Conservation (phyloP, 1,140 invertebrate genomes). For the Mycetomoellerius zeteki region DNA sequence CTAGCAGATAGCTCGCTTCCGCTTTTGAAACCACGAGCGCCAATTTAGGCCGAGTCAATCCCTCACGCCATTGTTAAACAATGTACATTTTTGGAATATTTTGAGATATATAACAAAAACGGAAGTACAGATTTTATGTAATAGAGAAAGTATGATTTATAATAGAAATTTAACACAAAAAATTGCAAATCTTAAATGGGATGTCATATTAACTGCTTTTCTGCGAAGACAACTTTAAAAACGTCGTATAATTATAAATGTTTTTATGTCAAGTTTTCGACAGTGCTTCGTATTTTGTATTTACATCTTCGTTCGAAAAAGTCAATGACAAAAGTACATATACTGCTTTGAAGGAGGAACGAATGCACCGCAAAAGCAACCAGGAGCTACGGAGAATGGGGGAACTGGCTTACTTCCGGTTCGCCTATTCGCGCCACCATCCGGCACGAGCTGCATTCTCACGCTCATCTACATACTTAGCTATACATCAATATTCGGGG, state of each 20-base stretch:
- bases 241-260: background rate
- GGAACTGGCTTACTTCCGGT: constrained; percentile 81
- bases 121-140: background rate
- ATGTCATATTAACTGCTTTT: background rate
- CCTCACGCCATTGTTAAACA: constrained; percentile 48
- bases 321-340: constrained; percentile 57
- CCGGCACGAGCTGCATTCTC: constrained; percentile 85
- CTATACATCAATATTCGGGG: constrained; percentile 85
- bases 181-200: background rate
- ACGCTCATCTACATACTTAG: constrained; percentile 86
- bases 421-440: constrained; percentile 81
- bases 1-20: constrained; percentile 37
- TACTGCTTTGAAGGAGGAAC: constrained; percentile 45
- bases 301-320: constrained; percentile 32
- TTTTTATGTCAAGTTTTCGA: background rate
- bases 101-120: constrained; percentile 21
- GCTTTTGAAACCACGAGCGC: constrained; percentile 56
- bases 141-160: background rate
- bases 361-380: constrained; percentile 43
- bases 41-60: constrained; percentile 35
- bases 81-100: constrained; percentile 32
- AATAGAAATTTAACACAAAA: background rate
- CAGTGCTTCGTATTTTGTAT: background rate
- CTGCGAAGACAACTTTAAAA: background rate
- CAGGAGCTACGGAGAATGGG: constrained; percentile 56